Evolutionary conservation across 2,888 invertebrate genomes (phyloP).

Genomic region (Pollenia angustigena): DNA sequence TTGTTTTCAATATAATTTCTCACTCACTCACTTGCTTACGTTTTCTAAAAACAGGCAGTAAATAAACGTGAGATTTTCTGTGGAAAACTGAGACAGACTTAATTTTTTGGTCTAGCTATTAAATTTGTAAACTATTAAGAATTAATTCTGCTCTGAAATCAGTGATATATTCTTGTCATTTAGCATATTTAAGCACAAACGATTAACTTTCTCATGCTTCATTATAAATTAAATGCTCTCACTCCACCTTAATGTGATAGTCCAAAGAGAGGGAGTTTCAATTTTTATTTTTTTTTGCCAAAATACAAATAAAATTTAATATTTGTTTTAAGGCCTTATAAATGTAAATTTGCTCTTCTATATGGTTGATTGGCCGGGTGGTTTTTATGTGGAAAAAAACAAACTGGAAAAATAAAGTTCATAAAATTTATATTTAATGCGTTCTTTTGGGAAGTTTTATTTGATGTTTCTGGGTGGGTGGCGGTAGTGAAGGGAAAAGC

Average conservation of each 20-base stretch:
- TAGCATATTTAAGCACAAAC: not conserved
- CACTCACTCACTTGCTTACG: too few species aligned
- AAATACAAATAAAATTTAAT: constrained; percentile 43
- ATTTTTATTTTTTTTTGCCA: constrained; percentile 31
- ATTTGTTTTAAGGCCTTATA: constrained; percentile 63
- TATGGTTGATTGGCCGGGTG: constrained; percentile 49
- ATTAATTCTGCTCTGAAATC: too few species aligned
- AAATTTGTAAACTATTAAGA: too few species aligned
- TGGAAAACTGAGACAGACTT: too few species aligned
- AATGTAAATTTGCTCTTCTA: constrained; percentile 42
- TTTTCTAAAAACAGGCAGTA: too few species aligned
- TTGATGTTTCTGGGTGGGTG: constrained; percentile 21
- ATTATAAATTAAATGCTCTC: not conserved
- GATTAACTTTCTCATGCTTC: constrained; percentile 1
- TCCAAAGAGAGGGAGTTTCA: not conserved
- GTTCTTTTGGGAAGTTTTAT: constrained; percentile 5
- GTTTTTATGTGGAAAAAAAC: constrained; percentile 28
- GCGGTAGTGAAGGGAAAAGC: constrained; percentile 2
- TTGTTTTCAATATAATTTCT: too few species aligned
- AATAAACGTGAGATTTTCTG: too few species aligned
- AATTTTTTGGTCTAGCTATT: too few species aligned
- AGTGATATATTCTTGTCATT: not conserved
- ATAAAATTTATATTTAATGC: constrained; percentile 58
- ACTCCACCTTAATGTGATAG: not conserved
- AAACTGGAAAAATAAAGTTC: constrained; percentile 41